These are phyloP conservation scores for Dolichotis patagonum DNA, from an alignment of 2,113 vertebrate species.

Conservation along the genomic window DNA sequence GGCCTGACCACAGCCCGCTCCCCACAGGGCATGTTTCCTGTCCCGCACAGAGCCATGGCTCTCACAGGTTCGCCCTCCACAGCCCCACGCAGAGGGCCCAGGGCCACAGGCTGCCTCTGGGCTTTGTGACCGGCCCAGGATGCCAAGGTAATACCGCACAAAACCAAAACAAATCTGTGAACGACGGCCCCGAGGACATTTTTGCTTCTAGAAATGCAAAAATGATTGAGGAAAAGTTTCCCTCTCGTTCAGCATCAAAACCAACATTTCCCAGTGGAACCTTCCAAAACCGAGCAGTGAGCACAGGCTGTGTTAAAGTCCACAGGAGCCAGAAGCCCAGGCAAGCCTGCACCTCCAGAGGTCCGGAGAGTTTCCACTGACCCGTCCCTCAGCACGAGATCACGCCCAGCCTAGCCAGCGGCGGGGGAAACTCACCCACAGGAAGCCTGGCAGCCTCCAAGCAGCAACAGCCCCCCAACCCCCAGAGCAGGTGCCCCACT, in stretches of 20 bases:
- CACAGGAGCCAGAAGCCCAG: background rate
- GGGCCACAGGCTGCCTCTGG: background rate
- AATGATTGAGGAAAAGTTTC: background rate
- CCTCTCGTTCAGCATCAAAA: background rate
- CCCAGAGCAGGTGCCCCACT: background rate
- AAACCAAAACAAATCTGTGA: background rate
- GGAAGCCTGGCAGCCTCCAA: background rate
- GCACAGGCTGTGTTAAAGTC: background rate
- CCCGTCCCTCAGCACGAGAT: background rate
- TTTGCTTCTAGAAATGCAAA: background rate
- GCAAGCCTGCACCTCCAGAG: background rate
- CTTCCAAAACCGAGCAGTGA: background rate
- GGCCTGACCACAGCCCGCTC: background rate
- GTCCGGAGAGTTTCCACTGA: background rate
- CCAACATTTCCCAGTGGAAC: background rate
- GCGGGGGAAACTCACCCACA: background rate
- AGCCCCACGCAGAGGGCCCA: background rate
- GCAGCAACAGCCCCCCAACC: background rate
- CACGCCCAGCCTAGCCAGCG: accelerated
- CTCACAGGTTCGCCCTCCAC: too few species aligned
- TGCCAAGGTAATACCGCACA: background rate
- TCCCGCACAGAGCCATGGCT: accelerated
- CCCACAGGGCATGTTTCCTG: accelerated
- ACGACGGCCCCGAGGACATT: too few species aligned
- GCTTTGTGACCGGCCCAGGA: background rate